These are phyloP conservation scores for Callocephalon fimbriatum DNA, from an alignment of 2,113 vertebrate genomes.

Conservation along the genomic window DNA sequence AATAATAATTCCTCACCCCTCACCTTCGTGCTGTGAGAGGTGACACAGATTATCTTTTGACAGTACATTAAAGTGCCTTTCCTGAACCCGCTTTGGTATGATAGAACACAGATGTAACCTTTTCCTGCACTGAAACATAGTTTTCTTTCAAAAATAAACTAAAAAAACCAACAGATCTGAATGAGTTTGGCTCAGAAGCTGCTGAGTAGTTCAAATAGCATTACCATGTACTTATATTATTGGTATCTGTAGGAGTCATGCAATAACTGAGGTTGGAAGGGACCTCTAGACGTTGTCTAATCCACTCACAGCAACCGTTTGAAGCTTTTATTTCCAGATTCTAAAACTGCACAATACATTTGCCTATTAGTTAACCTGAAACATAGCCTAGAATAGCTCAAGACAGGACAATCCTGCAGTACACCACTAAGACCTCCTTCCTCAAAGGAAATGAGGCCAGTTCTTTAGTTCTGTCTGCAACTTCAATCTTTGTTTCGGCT, in stretches of 20 bases:
- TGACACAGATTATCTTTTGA: background rate
- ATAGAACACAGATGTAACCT: background rate
- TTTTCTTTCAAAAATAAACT: background rate
- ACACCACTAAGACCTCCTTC: background rate
- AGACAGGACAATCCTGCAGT: background rate
- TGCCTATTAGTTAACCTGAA: background rate
- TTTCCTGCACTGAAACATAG: background rate
- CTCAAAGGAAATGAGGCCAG: background rate
- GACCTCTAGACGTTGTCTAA: background rate
- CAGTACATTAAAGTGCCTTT: accelerated
- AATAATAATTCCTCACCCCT: background rate
- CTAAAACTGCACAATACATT: background rate
- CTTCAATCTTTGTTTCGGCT: background rate
- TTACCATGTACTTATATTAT: background rate
- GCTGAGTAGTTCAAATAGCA: background rate
- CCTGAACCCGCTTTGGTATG: background rate
- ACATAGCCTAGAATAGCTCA: background rate
- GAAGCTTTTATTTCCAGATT: background rate
- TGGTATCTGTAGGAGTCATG: background rate
- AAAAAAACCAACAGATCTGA: accelerated
- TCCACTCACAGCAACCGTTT: background rate
- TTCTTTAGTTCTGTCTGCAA: background rate
- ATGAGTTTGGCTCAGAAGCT: background rate
- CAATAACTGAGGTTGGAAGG: background rate
- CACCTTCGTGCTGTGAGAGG: background rate